Evolutionary conservation across 2,113 vertebrate genomes (phyloP).

Genomic region (Typhlomys cinereus): DNA sequence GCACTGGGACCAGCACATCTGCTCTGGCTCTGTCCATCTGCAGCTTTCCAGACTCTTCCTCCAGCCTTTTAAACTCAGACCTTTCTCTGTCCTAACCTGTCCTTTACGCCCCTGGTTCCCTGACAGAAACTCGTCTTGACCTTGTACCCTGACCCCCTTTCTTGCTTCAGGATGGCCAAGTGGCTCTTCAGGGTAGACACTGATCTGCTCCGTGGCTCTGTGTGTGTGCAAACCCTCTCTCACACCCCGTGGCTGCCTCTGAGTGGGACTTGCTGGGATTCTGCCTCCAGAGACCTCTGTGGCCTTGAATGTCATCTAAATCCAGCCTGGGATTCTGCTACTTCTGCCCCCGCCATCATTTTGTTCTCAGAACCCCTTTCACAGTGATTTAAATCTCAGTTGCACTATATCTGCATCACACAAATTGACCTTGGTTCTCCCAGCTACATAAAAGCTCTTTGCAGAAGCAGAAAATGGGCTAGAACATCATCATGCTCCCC

Average conservation of each 20-base stretch:
- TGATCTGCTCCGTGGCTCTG: too few species aligned
- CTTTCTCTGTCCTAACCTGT: neutral
- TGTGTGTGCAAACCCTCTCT: fast-evolving
- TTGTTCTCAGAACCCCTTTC: neutral
- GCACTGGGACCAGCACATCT: neutral
- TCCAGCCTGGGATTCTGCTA: neutral
- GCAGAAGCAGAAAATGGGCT: neutral
- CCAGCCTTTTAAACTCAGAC: neutral
- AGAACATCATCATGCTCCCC: fast-evolving
- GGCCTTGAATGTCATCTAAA: too few species aligned
- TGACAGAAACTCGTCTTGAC: neutral
- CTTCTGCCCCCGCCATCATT: neutral
- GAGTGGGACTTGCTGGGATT: neutral
- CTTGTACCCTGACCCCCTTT: fast-evolving
- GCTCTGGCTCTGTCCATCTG: neutral
- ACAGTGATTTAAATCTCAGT: neutral
- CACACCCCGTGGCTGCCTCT: neutral
- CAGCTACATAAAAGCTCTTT: neutral
- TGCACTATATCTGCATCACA: neutral
- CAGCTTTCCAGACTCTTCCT: neutral
- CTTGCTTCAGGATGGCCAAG: fast-evolving
- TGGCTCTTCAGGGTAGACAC: neutral
- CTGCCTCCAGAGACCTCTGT: neutral
- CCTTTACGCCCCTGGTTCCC: neutral
- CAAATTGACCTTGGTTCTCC: neutral